Conservation (phyloP, 2,113 vertebrate genomes). For the Bungarus multicinctus region DNA sequence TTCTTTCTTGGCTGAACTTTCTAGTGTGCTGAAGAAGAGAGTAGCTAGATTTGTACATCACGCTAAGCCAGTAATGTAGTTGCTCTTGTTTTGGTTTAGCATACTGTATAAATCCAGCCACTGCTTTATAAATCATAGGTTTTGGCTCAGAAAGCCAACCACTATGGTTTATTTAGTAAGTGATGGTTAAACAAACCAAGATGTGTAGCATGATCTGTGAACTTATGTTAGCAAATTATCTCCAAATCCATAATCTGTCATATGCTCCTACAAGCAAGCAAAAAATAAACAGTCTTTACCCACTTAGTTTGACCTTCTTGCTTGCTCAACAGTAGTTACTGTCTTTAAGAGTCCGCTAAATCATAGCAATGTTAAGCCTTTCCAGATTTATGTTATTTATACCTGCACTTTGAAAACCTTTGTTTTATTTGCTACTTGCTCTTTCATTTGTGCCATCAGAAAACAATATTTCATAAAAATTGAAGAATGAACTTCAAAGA, state of each 20-base stretch:
- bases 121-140: background rate
- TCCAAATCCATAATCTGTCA: background rate
- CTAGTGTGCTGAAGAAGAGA: background rate
- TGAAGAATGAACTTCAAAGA: background rate
- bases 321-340: background rate
- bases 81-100: background rate
- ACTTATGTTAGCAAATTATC: conserved; percentile 43
- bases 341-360: background rate
- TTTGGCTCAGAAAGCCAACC: background rate
- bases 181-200: background rate
- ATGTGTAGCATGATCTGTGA: background rate
- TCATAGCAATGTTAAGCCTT: background rate
- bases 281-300: background rate
- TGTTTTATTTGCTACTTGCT: background rate
- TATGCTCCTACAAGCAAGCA: background rate
- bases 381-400: background rate
- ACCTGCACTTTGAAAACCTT: background rate
- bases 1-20: background rate
- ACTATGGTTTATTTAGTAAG: background rate
- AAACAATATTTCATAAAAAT: background rate
- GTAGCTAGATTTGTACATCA: background rate
- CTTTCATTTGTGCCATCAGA: background rate
- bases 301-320: background rate
- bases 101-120: background rate
- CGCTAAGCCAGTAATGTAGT: background rate